Evolutionary conservation across 2,113 vertebrate genomes (phyloP), one percentile per base, ranked within the genome.

Genomic region (Chlamydotis undulata): DNA sequence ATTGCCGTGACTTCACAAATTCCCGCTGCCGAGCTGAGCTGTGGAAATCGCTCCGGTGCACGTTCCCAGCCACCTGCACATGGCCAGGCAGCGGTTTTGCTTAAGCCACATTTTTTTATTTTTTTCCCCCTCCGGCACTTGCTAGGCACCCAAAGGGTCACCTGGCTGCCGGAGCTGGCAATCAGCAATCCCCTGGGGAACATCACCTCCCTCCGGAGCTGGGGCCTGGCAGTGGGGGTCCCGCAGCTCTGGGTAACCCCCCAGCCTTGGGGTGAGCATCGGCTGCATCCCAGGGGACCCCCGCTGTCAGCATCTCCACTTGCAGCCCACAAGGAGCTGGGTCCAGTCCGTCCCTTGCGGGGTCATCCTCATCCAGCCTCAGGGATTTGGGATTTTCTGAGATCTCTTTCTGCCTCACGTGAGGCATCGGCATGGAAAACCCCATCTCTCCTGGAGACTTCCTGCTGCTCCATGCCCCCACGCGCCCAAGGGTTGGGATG

Each of bases 1-100:
- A 95, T 93, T 92, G 93, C 95, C 55, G 68, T 77, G 91, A 86
- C 94, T 96, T 92, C 68, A 93, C 90, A 47, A 84, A 94, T 85
- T 59, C 76, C 85, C 8, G 6, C 63, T 92, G 86, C 89, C 9
- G 60, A 95, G 93, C 90, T 80, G 95, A 97, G 95, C 95, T 47
- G 55, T 68, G 91, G 76, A 87, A 92, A 96, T 87, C 25, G 43
- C 93, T 94, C 91, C 95, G 74, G 91, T 7, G 68, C 85, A 76
- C 59, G 37, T 79, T 79, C 92, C 67, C 90, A 83, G 95, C 88
- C 85, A 82, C 85, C 90, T 47, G 91, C 82, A 85, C 78, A 26
- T 57, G 87, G 75, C 89, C 91, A 43, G 76, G 64, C 84, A 45
- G 88, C 26, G 2, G 4, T 73, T 79, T 4, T 35, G 84, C 78